Conservation (phyloP, 2,113 vertebrate species). For the Australoheros scitulus region DNA sequence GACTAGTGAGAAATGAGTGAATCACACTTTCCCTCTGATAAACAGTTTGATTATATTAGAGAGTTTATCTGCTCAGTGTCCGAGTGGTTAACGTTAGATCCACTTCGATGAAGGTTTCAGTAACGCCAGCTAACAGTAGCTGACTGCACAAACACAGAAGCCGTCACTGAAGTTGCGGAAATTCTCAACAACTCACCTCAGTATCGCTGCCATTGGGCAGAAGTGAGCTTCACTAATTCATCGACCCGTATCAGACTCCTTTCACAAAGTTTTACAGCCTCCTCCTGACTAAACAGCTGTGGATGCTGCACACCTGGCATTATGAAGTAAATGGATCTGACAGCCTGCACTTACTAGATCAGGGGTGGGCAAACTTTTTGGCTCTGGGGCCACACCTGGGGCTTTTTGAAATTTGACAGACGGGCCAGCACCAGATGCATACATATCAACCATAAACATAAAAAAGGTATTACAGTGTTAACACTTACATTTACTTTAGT, state of each 20-base stretch:
- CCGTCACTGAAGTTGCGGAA: neutral
- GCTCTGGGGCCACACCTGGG: too few species aligned
- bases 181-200: neutral
- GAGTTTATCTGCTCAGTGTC: neutral
- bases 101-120: neutral
- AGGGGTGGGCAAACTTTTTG: too few species aligned
- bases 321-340: too few species aligned
- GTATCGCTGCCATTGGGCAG: neutral
- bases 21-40: neutral
- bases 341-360: too few species aligned
- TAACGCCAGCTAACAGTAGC: neutral
- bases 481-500: too few species aligned
- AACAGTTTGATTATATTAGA: neutral
- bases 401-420: too few species aligned
- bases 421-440: too few species aligned
- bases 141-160: neutral
- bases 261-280: neutral
- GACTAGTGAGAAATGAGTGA: too few species aligned
- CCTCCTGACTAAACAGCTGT: too few species aligned
- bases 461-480: too few species aligned
- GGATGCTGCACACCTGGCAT: too few species aligned
- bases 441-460: too few species aligned
- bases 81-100: neutral
- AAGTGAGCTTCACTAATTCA: neutral
- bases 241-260: neutral